These are phyloP conservation scores for Pavo muticus DNA, from an alignment of 2,113 vertebrate genomes.

Conservation along the genomic window DNA sequence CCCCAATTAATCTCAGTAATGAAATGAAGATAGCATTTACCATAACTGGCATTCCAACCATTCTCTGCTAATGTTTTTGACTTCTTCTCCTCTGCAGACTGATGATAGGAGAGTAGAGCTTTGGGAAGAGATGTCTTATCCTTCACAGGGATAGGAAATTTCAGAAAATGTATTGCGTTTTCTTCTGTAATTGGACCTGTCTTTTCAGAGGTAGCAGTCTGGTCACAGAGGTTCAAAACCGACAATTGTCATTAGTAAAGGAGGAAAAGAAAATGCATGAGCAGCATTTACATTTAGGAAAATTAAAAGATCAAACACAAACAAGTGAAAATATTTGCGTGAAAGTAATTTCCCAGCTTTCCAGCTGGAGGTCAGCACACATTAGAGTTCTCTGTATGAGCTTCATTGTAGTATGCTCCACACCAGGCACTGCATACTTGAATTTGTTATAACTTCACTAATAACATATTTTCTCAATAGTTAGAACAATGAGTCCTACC, in stretches of 20 bases:
- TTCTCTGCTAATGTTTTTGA: neutral
- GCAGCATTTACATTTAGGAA: neutral
- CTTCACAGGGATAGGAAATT: neutral
- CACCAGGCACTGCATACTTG: accelerated
- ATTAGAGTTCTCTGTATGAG: neutral
- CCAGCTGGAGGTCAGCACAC: neutral
- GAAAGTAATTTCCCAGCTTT: neutral
- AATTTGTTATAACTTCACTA: neutral
- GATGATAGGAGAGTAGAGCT: neutral
- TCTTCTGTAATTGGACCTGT: neutral
- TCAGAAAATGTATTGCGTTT: neutral
- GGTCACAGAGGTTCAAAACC: neutral
- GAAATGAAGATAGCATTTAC: neutral
- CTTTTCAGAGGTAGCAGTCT: neutral
- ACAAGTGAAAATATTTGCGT: neutral
- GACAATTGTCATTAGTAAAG: neutral
- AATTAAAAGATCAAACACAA: neutral
- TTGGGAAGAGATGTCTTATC: neutral
- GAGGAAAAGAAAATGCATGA: neutral
- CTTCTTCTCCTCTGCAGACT: neutral
- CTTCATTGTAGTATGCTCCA: neutral
- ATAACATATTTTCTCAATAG: neutral
- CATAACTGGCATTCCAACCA: neutral
- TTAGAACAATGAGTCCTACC: neutral
- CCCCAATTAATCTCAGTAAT: neutral